These are phyloP conservation scores for Dasypogon diadema DNA, from an alignment of 2,888 invertebrate species.

Conservation along the genomic window DNA sequence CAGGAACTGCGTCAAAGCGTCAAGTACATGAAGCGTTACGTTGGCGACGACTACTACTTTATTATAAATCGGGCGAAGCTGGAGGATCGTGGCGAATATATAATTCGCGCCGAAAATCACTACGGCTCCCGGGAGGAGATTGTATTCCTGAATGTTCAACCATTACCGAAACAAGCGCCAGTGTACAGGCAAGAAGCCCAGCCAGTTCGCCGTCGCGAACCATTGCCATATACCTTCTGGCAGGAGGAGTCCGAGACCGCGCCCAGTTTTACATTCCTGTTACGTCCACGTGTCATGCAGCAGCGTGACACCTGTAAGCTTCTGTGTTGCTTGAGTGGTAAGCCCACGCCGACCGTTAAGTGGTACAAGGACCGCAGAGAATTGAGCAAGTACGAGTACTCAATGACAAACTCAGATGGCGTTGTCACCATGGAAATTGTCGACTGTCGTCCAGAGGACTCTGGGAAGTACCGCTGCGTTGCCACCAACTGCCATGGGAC, in stretches of 20 bases:
- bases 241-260: slow-evolving; percentile 93
- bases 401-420: slow-evolving; percentile 92
- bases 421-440: slow-evolving; percentile 97
- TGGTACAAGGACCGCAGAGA: slow-evolving; percentile 94
- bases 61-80: slow-evolving; percentile 95
- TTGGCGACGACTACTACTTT: slow-evolving; percentile 96
- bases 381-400: slow-evolving; percentile 89
- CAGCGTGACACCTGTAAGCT: slow-evolving; percentile 96
- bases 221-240: slow-evolving; percentile 89
- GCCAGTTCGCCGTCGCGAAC: slow-evolving; percentile 83
- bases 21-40: slow-evolving; percentile 99
- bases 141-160: slow-evolving; percentile 96
- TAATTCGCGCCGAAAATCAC: slow-evolving; percentile 96
- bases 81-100: slow-evolving; percentile 97
- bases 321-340: slow-evolving; percentile 94
- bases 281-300: slow-evolving; percentile 99
- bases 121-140: slow-evolving; percentile 96
- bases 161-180: slow-evolving; percentile 69
- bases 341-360: slow-evolving; percentile 93
- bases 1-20: slow-evolving; percentile 95
- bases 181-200: slow-evolving; percentile 75
- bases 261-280: slow-evolving; percentile 97
- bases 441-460: slow-evolving; percentile 93
- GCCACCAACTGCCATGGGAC: slow-evolving; percentile 95
- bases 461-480: slow-evolving; percentile 94